A percentile compares a stretch with the other conserved stretches of the same genome.
These are phyloP conservation scores for Lysandra bellargus DNA, from an alignment of 2,888 invertebrate species.

Conservation along the genomic window DNA sequence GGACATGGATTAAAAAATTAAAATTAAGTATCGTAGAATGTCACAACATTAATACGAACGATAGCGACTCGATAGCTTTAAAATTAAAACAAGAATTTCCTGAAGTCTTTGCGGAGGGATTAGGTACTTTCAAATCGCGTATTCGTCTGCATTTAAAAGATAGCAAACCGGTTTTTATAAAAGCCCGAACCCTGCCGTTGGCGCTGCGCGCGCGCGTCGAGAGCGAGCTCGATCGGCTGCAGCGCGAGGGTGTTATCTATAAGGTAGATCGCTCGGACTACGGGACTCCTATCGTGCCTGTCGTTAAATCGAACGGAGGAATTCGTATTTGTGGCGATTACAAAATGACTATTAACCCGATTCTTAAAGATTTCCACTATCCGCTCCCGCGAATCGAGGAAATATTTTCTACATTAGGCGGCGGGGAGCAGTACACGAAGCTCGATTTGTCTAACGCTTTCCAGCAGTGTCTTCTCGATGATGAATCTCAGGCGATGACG, in stretches of 20 bases:
- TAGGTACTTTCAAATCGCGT: too few species aligned
- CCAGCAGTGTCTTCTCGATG: conserved; percentile 38
- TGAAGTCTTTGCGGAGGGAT: too few species aligned
- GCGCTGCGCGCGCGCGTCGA: conserved; percentile 43
- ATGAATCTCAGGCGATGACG: too few species aligned
- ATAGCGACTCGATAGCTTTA: too few species aligned
- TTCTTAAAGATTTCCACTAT: conserved; percentile 40
- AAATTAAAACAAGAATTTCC: too few species aligned
- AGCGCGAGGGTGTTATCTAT: conserved; percentile 41
- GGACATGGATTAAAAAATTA: too few species aligned
- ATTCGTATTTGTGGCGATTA: conserved; percentile 44
- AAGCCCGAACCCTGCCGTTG: too few species aligned
- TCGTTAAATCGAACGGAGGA: conserved; percentile 35
- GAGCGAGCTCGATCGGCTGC: conserved; percentile 43
- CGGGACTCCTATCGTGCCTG: conserved; percentile 37
- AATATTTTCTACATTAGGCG: conserved; percentile 38
- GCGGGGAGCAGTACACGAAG: conserved; percentile 42
- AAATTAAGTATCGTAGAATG: too few species aligned
- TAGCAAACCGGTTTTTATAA: too few species aligned
- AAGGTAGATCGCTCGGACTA: conserved; percentile 39
- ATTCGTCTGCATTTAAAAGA: too few species aligned
- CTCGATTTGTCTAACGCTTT: conserved; percentile 43
- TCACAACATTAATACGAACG: too few species aligned
- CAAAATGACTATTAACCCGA: conserved; percentile 43
- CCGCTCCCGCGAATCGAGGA: conserved; percentile 42